phyloP scores from a whole-genome alignment of 2,888 invertebrate genomes.

The Odontomyia ornata region DNA sequence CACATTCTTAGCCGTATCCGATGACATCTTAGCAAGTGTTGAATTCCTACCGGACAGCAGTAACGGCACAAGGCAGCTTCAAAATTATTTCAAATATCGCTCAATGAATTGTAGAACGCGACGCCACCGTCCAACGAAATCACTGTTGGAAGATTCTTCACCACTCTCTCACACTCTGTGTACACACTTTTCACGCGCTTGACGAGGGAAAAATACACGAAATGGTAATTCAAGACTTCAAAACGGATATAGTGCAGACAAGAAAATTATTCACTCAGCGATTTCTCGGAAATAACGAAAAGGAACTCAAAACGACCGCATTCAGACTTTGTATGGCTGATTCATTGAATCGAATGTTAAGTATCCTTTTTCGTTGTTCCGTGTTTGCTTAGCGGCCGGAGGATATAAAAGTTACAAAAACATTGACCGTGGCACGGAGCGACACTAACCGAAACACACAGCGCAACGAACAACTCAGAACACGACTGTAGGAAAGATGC shows the following conservation, averaged over 20 bases:
- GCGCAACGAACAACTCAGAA: neutral
- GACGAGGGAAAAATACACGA: neutral
- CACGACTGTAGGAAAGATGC: neutral
- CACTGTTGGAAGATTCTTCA: neutral
- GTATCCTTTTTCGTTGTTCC: too few relatives aligned
- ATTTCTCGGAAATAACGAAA: too few relatives aligned
- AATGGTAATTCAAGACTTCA: neutral
- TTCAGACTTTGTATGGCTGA: too few relatives aligned
- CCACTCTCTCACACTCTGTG: neutral
- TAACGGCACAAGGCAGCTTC: constrained; percentile 1
- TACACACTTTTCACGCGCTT: too few relatives aligned
- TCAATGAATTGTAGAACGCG: constrained; percentile 25
- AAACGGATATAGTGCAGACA: neutral
- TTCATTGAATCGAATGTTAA: too few relatives aligned
- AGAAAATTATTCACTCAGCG: neutral
- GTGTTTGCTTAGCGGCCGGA: too few relatives aligned
- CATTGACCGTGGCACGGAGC: too few relatives aligned
- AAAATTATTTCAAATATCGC: neutral
- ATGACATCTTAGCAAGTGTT: constrained; percentile 17
- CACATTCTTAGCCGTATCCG: constrained; percentile 37
- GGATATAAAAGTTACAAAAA: too few relatives aligned
- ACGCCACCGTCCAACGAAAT: constrained; percentile 13
- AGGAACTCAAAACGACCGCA: too few relatives aligned
- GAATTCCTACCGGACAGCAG: neutral
- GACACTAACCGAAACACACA: neutral